These are phyloP conservation scores for Gymnodraco acuticeps DNA, from an alignment of 2,797 vertebrate species.

Conservation along the genomic window DNA sequence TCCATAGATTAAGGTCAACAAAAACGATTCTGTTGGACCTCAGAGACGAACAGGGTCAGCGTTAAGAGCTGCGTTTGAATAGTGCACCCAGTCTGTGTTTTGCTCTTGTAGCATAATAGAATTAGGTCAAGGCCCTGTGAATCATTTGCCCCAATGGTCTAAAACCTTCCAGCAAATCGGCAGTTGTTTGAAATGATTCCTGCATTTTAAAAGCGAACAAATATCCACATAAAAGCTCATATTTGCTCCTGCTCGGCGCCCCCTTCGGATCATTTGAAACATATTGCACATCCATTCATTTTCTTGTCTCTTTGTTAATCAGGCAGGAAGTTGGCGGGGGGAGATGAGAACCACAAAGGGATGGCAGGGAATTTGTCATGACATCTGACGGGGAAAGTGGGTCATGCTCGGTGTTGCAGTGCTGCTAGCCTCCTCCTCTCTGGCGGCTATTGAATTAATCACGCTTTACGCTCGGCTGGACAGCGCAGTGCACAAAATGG, in stretches of 20 bases:
- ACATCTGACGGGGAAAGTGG: constrained; percentile 94
- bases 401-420: constrained; percentile 89
- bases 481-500: constrained; percentile 83
- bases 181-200: constrained; percentile 25
- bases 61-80: constrained; percentile 53
- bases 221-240: background rate
- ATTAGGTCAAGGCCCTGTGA: constrained; percentile 78
- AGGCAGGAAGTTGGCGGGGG: constrained; percentile 57
- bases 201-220: background rate
- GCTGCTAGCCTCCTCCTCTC: constrained; percentile 91
- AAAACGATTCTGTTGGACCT: constrained; percentile 20
- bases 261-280: background rate
- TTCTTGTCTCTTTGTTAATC: constrained; percentile 43
- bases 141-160: constrained; percentile 67
- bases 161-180: constrained; percentile 52
- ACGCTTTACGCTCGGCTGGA: constrained; percentile 91
- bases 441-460: constrained; percentile 95
- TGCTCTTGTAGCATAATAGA: constrained; percentile 67
- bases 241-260: background rate
- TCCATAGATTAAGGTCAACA: constrained; percentile 54
- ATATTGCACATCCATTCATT: background rate
- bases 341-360: constrained; percentile 37
- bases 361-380: constrained; percentile 80
- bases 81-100: constrained; percentile 49
- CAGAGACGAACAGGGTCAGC: constrained; percentile 54